Evolutionary conservation across 2,797 vertebrate species (phyloP).

Genomic region (Xyrichtys novacula): DNA sequence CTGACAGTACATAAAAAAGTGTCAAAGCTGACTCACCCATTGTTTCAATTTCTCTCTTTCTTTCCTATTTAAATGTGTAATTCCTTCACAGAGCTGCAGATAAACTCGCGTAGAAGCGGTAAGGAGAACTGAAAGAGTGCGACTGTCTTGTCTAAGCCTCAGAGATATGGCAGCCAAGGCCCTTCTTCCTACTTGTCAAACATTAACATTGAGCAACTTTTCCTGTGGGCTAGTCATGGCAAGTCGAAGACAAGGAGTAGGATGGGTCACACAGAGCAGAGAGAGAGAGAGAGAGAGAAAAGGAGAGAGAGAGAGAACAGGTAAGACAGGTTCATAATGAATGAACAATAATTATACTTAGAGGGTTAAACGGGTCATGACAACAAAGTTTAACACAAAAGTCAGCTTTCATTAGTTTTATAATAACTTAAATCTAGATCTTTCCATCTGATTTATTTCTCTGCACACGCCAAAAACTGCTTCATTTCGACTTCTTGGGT

Average conservation of each 20-base stretch:
- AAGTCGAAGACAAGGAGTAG: slow-evolving; percentile 73
- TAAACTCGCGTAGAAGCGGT: slow-evolving; percentile 19
- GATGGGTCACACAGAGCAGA: slow-evolving; percentile 56
- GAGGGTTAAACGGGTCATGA: neutral
- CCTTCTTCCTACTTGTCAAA: slow-evolving; percentile 81
- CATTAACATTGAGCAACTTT: slow-evolving; percentile 82
- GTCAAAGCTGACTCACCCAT: slow-evolving; percentile 83
- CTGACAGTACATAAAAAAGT: neutral
- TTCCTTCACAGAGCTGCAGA: slow-evolving; percentile 42
- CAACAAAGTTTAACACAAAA: slow-evolving; percentile 1
- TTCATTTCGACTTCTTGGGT: neutral
- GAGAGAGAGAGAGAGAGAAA: slow-evolving; percentile 29
- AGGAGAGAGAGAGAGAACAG: slow-evolving; percentile 54
- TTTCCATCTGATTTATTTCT: neutral
- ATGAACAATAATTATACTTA: slow-evolving; percentile 39
- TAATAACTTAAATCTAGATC: neutral
- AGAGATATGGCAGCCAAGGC: slow-evolving; percentile 46
- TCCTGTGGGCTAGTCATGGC: slow-evolving; percentile 75
- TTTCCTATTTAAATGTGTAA: slow-evolving; percentile 29
- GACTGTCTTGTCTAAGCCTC: slow-evolving; percentile 30
- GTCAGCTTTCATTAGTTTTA: slow-evolving; percentile 2
- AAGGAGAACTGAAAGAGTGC: slow-evolving; percentile 61
- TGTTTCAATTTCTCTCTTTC: slow-evolving; percentile 18
- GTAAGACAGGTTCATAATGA: slow-evolving; percentile 81
- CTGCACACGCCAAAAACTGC: neutral